Conservation (phyloP, 1,140 invertebrate species). For the Condylostylus longicornis region DNA sequence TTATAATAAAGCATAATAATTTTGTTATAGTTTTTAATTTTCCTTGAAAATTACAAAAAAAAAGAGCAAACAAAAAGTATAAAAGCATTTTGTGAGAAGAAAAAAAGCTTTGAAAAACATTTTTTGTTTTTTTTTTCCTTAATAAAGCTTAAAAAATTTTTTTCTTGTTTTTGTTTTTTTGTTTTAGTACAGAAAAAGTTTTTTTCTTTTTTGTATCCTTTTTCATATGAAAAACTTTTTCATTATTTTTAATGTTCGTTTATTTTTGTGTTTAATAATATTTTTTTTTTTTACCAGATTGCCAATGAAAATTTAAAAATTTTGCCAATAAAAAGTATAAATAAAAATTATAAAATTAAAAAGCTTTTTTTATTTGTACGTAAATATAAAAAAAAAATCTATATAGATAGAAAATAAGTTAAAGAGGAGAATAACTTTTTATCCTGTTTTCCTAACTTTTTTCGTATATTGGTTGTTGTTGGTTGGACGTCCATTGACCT, state of each 20-base stretch:
- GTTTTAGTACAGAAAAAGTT: no score
- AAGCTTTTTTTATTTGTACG: neutral
- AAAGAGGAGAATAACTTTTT: neutral
- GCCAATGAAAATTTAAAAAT: neutral
- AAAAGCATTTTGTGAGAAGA: no score
- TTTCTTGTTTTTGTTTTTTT: no score
- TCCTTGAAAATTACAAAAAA: no score
- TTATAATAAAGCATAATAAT: no score
- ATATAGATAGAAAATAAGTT: neutral
- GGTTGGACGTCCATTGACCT: constrained; percentile 32
- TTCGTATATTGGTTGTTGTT: constrained; percentile 23
- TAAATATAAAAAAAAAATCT: neutral
- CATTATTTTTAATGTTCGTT: neutral
- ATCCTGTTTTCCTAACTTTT: constrained; percentile 28
- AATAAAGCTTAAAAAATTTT: no score
- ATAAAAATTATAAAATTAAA: neutral
- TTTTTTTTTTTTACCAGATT: neutral
- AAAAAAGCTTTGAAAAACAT: no score
- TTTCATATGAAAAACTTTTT: neutral
- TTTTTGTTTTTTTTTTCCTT: no score
- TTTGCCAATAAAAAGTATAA: neutral
- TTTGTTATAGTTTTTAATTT: no score
- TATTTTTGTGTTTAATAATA: neutral
- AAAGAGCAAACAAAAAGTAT: no score
- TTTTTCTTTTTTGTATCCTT: no score